Conservation (phyloP, 2,797 vertebrate species). For the Schizothorax lantsangensis region DNA sequence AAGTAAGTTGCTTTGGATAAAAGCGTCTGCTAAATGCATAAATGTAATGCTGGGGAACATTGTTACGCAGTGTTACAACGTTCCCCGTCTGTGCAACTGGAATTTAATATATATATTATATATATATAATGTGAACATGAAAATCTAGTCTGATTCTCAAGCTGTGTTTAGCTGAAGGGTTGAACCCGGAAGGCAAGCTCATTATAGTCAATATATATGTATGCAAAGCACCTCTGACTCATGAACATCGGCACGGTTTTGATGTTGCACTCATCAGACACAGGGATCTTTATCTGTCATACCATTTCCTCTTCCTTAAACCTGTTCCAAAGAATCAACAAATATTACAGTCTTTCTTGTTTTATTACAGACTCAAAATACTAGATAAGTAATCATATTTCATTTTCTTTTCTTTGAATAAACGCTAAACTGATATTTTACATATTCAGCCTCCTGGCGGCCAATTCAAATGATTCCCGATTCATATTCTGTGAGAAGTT, state of each 20-base stretch:
- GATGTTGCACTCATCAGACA: background rate
- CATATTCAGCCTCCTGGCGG: conserved; percentile 1
- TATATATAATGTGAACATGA: background rate
- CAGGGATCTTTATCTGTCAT: background rate
- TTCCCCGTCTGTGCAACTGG: too few relatives aligned
- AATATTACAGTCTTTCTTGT: background rate
- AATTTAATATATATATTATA: background rate
- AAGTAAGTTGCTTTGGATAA: too few relatives aligned
- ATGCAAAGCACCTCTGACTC: conserved; percentile 14
- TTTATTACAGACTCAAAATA: background rate
- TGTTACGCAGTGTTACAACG: too few relatives aligned
- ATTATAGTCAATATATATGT: conserved; percentile 36
- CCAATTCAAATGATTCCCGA: background rate
- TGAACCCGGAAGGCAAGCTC: conserved; percentile 26
- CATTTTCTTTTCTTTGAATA: too few relatives aligned
- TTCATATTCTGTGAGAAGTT: background rate
- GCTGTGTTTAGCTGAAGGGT: background rate
- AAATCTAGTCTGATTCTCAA: background rate
- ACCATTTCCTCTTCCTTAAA: background rate
- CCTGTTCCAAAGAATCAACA: background rate
- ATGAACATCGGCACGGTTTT: background rate
- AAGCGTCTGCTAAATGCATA: too few relatives aligned
- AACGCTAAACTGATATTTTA: background rate
- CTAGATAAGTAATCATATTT: background rate
- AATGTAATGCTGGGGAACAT: too few relatives aligned